Evolutionary conservation across 2,888 invertebrate species (phyloP), one percentile per base, ranked within the genome.

Genomic region (Eumacrocentrus americanus): DNA sequence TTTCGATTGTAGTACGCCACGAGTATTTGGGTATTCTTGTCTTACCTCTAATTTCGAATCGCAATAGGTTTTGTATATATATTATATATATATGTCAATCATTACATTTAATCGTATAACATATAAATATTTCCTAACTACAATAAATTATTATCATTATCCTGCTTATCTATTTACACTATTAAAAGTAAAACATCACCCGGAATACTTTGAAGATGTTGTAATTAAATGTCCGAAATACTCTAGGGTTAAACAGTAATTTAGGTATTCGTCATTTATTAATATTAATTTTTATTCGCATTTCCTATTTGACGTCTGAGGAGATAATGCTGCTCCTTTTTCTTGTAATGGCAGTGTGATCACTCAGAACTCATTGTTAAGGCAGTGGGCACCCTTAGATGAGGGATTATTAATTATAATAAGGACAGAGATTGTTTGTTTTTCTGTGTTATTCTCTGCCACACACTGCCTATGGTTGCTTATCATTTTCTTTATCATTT

Each of bases 101-200:
- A 47, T 46, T 54, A 37, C 20, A n/a, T 16, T 20, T 14, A 9
- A 23, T 12, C 23, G 16, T 63, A 58, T 62, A 60, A 64, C 64
- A 65, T 71, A 71, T 69, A 70, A 72, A 72, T 72, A 74, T 63
- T 66, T 66, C 69, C 72, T 76, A 74, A 64, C 74, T 75, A 73
- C 71, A 76, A 78, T 78, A 75, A 78, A 76, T 77, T 73, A 77
- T 73, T 73, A 74, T 70, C 69, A 67, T 42, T 23, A 55, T 59
- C 52, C 67, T 70, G 72, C 71, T 74, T 77, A 75, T 64, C 73
- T 79, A 78, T 79, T 57, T 79, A 79, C 78, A 79, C 69, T 77
- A 77, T 67, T 59, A 60, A 68, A 65, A 76, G 63, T 54, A 61
- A 67, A 63, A 42, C 44, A 44, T 60, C 57, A 51, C 50, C 61